Evolutionary conservation across 2,797 vertebrate genomes (phyloP).

Genomic region (Nyctibius grandis): DNA sequence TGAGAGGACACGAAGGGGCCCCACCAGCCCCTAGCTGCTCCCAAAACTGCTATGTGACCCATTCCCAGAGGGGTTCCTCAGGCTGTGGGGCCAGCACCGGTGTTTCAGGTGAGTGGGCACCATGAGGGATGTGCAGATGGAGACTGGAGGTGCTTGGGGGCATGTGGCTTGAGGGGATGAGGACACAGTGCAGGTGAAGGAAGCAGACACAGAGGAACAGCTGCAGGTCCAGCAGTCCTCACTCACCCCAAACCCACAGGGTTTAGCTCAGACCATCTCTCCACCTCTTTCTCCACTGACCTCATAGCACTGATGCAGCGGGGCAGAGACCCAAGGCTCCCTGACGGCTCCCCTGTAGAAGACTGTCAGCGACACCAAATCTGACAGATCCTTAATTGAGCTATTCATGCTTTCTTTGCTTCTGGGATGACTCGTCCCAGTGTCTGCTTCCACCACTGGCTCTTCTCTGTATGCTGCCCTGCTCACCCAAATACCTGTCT

Average conservation of each 20-base stretch:
- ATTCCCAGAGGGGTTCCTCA: not conserved
- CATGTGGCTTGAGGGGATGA: fast-evolving
- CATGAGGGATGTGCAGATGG: not conserved
- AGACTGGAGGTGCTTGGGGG: fast-evolving
- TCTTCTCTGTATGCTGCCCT: not conserved
- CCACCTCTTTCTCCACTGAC: not conserved
- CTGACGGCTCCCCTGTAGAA: not conserved
- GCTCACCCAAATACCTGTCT: not conserved
- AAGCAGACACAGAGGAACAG: fast-evolving
- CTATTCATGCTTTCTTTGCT: not conserved
- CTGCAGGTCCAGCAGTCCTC: not conserved
- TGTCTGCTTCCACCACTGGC: not conserved
- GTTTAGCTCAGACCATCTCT: not conserved
- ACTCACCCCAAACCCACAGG: not conserved
- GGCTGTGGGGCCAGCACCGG: not conserved
- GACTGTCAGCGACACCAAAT: not conserved
- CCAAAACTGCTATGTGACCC: not conserved
- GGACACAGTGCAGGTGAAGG: fast-evolving
- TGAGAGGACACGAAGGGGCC: not conserved
- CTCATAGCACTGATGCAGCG: not conserved
- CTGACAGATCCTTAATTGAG: not conserved
- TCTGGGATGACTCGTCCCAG: not conserved
- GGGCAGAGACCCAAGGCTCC: not conserved
- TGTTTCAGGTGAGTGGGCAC: not conserved
- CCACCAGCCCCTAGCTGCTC: not conserved